Conservation (phyloP, 2,797 vertebrate species). For the Triplophysa bombifrons region DNA sequence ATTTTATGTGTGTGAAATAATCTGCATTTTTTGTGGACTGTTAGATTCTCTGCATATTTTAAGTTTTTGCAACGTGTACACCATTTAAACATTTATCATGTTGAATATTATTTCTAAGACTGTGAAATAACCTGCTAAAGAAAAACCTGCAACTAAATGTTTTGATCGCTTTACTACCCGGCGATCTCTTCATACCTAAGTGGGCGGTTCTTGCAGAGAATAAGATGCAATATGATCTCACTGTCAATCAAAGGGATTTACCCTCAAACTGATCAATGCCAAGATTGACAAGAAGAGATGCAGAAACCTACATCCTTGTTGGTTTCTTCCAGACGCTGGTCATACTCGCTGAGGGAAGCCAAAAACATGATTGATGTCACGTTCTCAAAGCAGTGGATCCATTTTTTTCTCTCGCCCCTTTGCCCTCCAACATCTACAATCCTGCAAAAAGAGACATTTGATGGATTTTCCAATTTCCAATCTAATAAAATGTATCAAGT, state of each 20-base stretch:
- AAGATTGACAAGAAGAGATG: not conserved
- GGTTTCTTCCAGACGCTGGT: slow-evolving; percentile 80
- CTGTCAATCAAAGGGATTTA: too few species aligned
- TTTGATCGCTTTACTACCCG: too few species aligned
- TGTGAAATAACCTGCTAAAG: not conserved
- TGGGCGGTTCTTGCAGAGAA: too few species aligned
- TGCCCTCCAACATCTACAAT: slow-evolving; percentile 83
- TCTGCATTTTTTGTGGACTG: too few species aligned
- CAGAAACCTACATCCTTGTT: slow-evolving; percentile 71
- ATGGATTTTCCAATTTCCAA: too few species aligned
- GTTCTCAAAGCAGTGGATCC: slow-evolving; percentile 84
- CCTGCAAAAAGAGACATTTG: slow-evolving; percentile 46
- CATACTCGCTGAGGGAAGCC: slow-evolving; percentile 83
- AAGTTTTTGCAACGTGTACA: not conserved
- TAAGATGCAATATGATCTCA: too few species aligned
- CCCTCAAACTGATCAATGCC: not conserved
- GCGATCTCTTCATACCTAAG: too few species aligned
- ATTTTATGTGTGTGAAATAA: too few species aligned
- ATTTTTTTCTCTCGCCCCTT: slow-evolving; percentile 81
- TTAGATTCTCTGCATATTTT: not conserved
- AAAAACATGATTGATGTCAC: slow-evolving; percentile 82
- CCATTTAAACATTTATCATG: not conserved
- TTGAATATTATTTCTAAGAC: not conserved
- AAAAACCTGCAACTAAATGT: not conserved
- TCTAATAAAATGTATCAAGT: not conserved